Evolutionary conservation across 2,797 vertebrate species (phyloP).

Genomic region (Apodemus agrarius): DNA sequence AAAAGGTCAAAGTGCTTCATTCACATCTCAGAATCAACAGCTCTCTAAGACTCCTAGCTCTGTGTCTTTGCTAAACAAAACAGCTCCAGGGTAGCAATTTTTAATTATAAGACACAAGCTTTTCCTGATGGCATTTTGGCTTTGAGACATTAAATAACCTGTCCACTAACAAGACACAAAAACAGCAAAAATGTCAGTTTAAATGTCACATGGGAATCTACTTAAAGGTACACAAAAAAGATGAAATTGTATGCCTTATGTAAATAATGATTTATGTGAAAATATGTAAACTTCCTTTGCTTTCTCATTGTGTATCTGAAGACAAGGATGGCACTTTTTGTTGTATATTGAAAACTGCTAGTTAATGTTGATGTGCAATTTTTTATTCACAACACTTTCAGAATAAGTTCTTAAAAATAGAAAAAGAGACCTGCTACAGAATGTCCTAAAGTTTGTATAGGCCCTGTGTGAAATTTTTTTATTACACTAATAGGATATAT

Average conservation of each 20-base stretch:
- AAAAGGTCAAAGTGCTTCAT: conserved; percentile 69
- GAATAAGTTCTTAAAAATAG: background rate
- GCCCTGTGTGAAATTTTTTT: background rate
- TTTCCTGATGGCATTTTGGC: conserved; percentile 36
- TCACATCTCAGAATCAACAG: conserved; percentile 47
- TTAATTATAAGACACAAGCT: conserved; percentile 50
- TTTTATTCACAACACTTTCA: background rate
- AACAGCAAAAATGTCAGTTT: conserved; percentile 49
- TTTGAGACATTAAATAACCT: conserved; percentile 43
- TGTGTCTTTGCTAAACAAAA: conserved; percentile 27
- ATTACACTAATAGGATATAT: background rate
- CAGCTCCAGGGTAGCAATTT: conserved; percentile 13
- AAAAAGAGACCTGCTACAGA: background rate
- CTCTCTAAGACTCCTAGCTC: conserved; percentile 20
- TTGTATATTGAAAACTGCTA: background rate
- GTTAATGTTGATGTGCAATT: background rate
- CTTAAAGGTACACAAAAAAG: conserved; percentile 35
- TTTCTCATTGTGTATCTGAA: conserved; percentile 22
- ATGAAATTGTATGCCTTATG: background rate
- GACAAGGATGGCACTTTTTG: background rate
- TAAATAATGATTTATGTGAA: conserved; percentile 33
- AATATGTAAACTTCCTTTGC: conserved; percentile 6
- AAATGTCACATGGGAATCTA: conserved; percentile 45
- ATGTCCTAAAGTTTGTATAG: background rate
- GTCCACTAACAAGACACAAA: conserved; percentile 58